Conservation (phyloP, 1,140 invertebrate species). For the Drosophila ogumai region DNA sequence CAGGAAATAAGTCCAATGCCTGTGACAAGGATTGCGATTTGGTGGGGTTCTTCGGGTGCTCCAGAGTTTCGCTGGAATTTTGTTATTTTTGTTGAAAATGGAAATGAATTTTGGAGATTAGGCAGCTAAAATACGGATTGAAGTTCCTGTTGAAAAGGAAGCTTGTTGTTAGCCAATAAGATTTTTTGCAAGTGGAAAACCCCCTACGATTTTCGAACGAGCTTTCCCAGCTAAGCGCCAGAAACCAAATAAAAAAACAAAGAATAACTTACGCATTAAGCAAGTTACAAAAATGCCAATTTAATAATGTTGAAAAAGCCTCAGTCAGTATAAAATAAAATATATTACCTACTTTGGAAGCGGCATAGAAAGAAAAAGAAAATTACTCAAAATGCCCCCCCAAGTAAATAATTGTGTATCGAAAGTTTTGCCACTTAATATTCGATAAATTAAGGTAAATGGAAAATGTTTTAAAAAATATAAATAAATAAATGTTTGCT, state of each 20-base stretch:
- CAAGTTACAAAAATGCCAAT: constrained; percentile 50
- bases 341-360: constrained; percentile 14
- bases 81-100: constrained; percentile 6
- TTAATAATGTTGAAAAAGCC: constrained; percentile 68
- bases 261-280: constrained; percentile 23
- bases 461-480: constrained; percentile 28
- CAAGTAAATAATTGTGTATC: constrained; percentile 48
- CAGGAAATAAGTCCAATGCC: constrained; percentile 41
- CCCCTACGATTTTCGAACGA: constrained; percentile 48
- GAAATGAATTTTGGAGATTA: constrained; percentile 16
- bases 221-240: constrained; percentile 36
- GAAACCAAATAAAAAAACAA: neutral
- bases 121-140: constrained; percentile 69
- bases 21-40: neutral
- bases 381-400: constrained; percentile 1
- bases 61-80: constrained; percentile 1
- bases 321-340: constrained; percentile 64
- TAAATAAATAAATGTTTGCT: constrained; percentile 59
- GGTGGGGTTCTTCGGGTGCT: neutral
- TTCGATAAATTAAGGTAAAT: constrained; percentile 29
- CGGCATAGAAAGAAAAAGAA: constrained; percentile 19
- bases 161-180: constrained; percentile 28
- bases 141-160: constrained; percentile 61
- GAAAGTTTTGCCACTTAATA: constrained; percentile 65
- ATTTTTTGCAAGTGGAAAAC: constrained; percentile 33